These are phyloP conservation scores for Phoxinus phoxinus DNA, from an alignment of 2,113 vertebrate species.

Conservation along the genomic window DNA sequence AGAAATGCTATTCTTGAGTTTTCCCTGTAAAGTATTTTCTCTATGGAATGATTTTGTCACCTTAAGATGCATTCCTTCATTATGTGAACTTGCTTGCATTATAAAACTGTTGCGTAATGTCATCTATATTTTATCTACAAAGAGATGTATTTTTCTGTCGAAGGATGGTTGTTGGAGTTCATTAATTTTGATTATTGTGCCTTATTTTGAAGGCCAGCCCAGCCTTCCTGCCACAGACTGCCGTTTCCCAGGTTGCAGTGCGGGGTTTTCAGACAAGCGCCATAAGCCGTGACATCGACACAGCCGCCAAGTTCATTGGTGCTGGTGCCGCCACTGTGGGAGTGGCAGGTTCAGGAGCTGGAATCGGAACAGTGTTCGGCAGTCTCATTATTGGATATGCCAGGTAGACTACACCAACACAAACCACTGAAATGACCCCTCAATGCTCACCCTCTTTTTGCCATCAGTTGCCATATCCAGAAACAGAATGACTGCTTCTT, in stretches of 20 bases:
- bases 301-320: conserved; percentile 98
- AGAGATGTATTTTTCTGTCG: not conserved
- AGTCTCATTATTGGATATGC: conserved; percentile 99
- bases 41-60: no score
- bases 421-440: not conserved
- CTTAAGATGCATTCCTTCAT: not conserved
- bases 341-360: conserved; percentile 98
- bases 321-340: conserved; percentile 98
- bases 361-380: conserved; percentile 98
- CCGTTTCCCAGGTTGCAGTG: conserved; percentile 79
- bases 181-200: not conserved
- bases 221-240: conserved; percentile 78
- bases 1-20: no score
- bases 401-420: conserved; percentile 77
- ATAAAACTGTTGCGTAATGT: not conserved
- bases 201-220: conserved; percentile 76
- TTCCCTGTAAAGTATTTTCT: not conserved
- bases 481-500: not conserved
- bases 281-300: conserved; percentile 95
- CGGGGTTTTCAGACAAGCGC: conserved; percentile 94
- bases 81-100: not conserved
- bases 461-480: not conserved
- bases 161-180: not conserved
- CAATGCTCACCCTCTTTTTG: not conserved
- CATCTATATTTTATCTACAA: not conserved